phyloP scores from a whole-genome alignment of 2,113 vertebrate genomes.

The Lota lota region DNA sequence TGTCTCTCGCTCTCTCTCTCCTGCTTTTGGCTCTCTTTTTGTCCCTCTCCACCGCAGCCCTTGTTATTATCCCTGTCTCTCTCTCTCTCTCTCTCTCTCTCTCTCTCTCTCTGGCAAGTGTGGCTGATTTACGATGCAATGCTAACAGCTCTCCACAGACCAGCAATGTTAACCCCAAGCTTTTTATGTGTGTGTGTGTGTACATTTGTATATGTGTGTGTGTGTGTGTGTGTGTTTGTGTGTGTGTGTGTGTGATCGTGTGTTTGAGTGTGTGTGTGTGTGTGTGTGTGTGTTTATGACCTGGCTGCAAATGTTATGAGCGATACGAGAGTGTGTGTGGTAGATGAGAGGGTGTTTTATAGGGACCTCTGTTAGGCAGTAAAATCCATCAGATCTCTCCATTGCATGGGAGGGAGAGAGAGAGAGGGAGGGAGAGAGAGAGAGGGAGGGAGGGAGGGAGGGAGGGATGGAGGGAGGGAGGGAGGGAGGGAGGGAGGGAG shows the following conservation, averaged over 20 bases:
- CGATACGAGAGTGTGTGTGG: slow-evolving; percentile 60
- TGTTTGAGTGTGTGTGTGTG: background rate
- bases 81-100: slow-evolving; percentile 10
- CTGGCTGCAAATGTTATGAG: slow-evolving; percentile 64
- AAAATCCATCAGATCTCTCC: slow-evolving; percentile 63
- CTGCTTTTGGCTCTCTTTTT: slow-evolving; percentile 26
- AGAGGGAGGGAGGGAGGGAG: background rate
- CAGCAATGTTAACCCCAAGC: slow-evolving; percentile 54
- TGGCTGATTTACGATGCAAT: slow-evolving; percentile 63
- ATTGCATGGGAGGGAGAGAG: slow-evolving; percentile 31
- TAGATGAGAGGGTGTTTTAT: slow-evolving; percentile 63
- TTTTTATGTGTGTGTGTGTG: slow-evolving; percentile 44
- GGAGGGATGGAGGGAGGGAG: background rate
- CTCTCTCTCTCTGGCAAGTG: slow-evolving; percentile 8
- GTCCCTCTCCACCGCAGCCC: too few relatives aligned
- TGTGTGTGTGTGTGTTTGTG: background rate
- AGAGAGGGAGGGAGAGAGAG: background rate
- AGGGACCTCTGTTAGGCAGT: slow-evolving; percentile 46
- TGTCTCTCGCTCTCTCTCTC: slow-evolving; percentile 12
- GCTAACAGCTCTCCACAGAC: slow-evolving; percentile 59
- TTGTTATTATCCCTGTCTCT: too few relatives aligned
- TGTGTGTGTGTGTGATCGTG: background rate
- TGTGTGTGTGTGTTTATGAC: slow-evolving; percentile 42
- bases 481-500: background rate
- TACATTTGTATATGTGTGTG: slow-evolving; percentile 11